Conservation (phyloP, 2,888 invertebrate genomes). For the Lepidochitona cinerea region DNA sequence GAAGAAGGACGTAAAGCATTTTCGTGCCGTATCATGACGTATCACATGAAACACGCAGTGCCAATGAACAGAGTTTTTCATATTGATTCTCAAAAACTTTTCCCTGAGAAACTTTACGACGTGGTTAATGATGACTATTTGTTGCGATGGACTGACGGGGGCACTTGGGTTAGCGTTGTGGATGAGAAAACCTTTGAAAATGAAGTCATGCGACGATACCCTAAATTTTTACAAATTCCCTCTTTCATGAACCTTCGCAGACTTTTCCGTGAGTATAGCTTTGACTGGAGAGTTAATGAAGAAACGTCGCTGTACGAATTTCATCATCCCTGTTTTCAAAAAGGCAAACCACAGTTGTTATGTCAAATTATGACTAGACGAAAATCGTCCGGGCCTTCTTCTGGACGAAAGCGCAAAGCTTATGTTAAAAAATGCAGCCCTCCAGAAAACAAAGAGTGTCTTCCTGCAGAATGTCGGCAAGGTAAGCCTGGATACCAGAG, state of each 20-base stretch:
- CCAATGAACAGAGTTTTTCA: not conserved
- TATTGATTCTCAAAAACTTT: slow-evolving; percentile 47
- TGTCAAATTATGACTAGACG: slow-evolving; percentile 32
- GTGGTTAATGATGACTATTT: slow-evolving; percentile 53
- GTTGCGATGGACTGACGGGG: slow-evolving; percentile 52
- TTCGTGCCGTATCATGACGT: too few relatives aligned
- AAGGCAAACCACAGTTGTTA: slow-evolving; percentile 41
- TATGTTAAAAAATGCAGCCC: too few relatives aligned
- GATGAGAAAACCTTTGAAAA: slow-evolving; percentile 51
- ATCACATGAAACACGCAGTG: not conserved
- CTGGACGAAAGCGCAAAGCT: not conserved
- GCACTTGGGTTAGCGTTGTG: slow-evolving; percentile 40
- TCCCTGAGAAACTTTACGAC: slow-evolving; percentile 57
- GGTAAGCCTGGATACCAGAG: not conserved
- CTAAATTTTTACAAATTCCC: slow-evolving; percentile 64
- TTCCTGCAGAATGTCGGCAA: not conserved
- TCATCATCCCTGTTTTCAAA: slow-evolving; percentile 50
- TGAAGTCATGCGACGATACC: slow-evolving; percentile 56
- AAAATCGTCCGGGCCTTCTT: slow-evolving; percentile 20
- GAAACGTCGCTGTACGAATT: slow-evolving; percentile 45
- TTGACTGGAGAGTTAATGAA: slow-evolving; percentile 49
- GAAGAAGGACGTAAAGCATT: too few relatives aligned
- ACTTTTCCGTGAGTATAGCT: slow-evolving; percentile 65
- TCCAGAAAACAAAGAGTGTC: too few relatives aligned
- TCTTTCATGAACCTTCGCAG: slow-evolving; percentile 61